Percentiles rank a stretch among this genome's conserved stretches.
Conservation (phyloP, 2,113 vertebrate species). For the Salvelinus alpinus region DNA sequence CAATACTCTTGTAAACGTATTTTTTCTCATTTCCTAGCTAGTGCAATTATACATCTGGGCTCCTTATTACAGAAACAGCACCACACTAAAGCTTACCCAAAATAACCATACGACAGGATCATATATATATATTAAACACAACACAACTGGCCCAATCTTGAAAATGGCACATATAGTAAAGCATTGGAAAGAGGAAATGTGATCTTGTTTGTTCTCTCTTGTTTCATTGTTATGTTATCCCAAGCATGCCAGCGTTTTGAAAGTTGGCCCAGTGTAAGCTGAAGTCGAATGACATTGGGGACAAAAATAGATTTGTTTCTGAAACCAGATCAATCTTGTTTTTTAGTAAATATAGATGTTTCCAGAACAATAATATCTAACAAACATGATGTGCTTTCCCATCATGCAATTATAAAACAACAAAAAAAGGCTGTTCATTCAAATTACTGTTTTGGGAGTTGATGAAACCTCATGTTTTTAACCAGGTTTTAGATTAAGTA, state of each 20-base stretch:
- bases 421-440: not conserved
- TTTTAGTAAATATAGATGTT: not conserved
- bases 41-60: slow-evolving; percentile 69
- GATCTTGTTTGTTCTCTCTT: not conserved
- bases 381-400: not conserved
- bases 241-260: too few species aligned
- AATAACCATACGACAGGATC: slow-evolving; percentile 32
- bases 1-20: slow-evolving; percentile 57
- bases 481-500: not conserved
- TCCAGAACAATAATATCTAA: not conserved
- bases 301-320: not conserved
- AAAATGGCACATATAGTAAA: slow-evolving; percentile 35
- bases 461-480: not conserved
- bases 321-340: not conserved
- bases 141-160: slow-evolving; percentile 35
- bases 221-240: too few species aligned
- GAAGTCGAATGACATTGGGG: not conserved
- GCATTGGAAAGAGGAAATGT: slow-evolving; percentile 20
- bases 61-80: slow-evolving; percentile 51
- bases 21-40: slow-evolving; percentile 46
- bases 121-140: slow-evolving; percentile 27
- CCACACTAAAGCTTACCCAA: slow-evolving; percentile 47
- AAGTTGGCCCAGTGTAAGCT: not conserved
- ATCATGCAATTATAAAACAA: not conserved
- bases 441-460: not conserved